Conservation (phyloP, 2,797 vertebrate species). For the Muscicapa striata region DNA sequence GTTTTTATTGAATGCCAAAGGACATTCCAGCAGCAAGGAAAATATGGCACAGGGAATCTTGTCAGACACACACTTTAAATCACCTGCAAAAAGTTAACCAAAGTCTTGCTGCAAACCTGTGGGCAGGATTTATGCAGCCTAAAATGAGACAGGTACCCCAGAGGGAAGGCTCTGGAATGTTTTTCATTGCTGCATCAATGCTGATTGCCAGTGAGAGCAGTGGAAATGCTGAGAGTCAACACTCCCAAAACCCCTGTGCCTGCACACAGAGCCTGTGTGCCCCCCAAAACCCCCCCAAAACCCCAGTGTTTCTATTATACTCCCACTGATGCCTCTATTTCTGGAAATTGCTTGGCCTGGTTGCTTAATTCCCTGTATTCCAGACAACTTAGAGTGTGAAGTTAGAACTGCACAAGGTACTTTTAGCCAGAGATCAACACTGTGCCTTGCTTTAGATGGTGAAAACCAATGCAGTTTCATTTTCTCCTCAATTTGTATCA, state of each 20-base stretch:
- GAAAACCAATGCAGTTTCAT: background rate
- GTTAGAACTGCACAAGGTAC: conserved; percentile 4
- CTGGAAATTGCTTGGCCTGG: conserved; percentile 48
- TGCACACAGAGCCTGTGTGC: too few relatives aligned
- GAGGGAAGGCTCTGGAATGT: background rate
- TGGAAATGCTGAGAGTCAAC: background rate
- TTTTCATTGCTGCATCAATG: background rate
- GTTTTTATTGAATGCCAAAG: conserved; percentile 30
- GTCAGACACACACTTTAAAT: background rate
- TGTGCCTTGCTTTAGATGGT: background rate
- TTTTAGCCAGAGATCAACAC: background rate
- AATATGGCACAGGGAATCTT: background rate
- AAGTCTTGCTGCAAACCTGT: background rate
- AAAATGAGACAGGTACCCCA: background rate
- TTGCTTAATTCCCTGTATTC: conserved; percentile 40
- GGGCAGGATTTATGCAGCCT: background rate
- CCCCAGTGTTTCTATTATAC: background rate
- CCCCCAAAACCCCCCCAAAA: too few relatives aligned
- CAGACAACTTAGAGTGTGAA: conserved; percentile 19
- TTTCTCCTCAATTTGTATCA: background rate
- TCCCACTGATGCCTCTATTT: conserved; percentile 57
- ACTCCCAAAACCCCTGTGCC: background rate
- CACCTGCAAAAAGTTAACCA: background rate
- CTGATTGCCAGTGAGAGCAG: background rate
- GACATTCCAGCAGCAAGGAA: background rate